Evolutionary conservation across 1,140 invertebrate species (phyloP).

Genomic region (Macrobrachium nipponense): DNA sequence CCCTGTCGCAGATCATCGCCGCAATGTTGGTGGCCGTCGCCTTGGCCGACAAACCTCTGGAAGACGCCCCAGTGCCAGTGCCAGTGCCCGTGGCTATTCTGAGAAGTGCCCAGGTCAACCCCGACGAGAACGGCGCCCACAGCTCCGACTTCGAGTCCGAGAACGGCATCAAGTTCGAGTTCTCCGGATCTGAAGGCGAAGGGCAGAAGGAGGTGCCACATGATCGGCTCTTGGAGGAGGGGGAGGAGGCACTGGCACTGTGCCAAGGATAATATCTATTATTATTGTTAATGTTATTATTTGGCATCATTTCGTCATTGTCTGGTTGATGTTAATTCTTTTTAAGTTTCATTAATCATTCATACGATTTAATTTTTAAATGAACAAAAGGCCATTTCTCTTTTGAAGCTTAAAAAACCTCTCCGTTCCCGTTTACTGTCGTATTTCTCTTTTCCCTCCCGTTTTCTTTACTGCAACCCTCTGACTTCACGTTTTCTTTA

Average conservation of each 20-base stretch:
- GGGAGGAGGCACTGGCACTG: too few species aligned
- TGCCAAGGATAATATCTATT: too few species aligned
- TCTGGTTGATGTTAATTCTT: neutral
- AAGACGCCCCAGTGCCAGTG: neutral
- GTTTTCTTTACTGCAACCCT: neutral
- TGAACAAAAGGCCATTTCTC: too few species aligned
- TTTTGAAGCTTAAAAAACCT: too few species aligned
- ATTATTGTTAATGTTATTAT: too few species aligned
- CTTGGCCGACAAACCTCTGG: constrained; percentile 27
- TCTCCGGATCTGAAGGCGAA: constrained; percentile 29
- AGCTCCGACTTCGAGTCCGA: constrained; percentile 52
- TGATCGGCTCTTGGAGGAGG: constrained; percentile 31
- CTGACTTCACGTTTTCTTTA: neutral
- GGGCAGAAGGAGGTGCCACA: constrained; percentile 31
- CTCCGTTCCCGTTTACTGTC: too few species aligned
- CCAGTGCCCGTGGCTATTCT: constrained; percentile 30
- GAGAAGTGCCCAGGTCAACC: constrained; percentile 34
- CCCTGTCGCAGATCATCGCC: constrained; percentile 2
- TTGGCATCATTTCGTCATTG: too few species aligned
- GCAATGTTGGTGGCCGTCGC: constrained; percentile 10
- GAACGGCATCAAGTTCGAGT: constrained; percentile 39
- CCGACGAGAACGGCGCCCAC: constrained; percentile 40
- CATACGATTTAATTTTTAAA: too few species aligned
- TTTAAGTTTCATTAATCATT: too few species aligned
- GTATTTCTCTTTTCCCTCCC: too few species aligned